Conservation (phyloP, 2,113 vertebrate genomes). For the Lophura nycthemera region DNA sequence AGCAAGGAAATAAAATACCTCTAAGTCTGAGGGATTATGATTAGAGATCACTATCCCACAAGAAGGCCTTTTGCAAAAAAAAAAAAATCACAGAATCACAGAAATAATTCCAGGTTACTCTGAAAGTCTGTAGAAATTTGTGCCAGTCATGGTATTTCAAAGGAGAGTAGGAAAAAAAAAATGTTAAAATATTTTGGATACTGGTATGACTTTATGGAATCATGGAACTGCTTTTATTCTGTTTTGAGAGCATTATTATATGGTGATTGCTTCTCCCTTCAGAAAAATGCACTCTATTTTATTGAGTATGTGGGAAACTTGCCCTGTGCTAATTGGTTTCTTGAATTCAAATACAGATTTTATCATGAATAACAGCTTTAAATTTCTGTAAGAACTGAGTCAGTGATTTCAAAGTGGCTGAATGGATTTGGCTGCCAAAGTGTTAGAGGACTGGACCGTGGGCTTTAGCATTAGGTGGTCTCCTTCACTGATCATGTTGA, state of each 20-base stretch:
- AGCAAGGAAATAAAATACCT: not conserved
- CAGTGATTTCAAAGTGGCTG: not conserved
- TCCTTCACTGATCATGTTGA: not conserved
- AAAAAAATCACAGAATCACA: not conserved
- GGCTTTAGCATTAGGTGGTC: not conserved
- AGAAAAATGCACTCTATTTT: not conserved
- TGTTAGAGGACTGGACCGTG: not conserved
- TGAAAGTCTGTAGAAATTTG: not conserved
- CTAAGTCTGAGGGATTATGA: not conserved
- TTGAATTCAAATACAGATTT: not conserved
- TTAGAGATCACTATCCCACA: not conserved
- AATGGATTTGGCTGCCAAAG: not conserved
- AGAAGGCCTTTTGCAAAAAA: not conserved
- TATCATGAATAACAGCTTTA: not conserved
- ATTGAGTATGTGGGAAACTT: not conserved
- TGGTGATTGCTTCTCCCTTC: too few relatives aligned
- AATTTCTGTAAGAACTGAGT: not conserved
- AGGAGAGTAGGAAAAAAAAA: not conserved
- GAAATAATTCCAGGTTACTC: not conserved
- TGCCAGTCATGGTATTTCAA: not conserved
- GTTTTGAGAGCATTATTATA: not conserved
- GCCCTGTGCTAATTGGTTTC: not conserved
- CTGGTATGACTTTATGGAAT: not conserved
- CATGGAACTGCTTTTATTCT: not conserved
- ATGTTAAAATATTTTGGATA: not conserved